These are phyloP conservation scores for Aradus depressus DNA, from an alignment of 2,888 invertebrate genomes.

Conservation along the genomic window DNA sequence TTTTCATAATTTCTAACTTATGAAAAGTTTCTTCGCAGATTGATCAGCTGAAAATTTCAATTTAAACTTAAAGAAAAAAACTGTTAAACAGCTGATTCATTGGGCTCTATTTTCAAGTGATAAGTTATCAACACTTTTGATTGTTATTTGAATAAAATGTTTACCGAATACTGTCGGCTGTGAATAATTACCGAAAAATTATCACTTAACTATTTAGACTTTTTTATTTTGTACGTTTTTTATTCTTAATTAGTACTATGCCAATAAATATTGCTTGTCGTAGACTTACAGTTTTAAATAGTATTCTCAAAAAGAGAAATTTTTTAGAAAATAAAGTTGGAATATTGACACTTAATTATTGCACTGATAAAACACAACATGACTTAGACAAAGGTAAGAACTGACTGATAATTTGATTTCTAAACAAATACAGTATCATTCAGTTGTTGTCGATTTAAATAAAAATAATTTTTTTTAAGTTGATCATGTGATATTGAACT, in stretches of 20 bases:
- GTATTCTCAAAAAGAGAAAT: slow-evolving; percentile 11
- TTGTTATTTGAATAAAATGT: too few species aligned
- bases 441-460: not conserved
- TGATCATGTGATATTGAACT: too few species aligned
- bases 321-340: slow-evolving; percentile 5
- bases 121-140: too few species aligned
- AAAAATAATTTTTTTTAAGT: not conserved
- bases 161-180: too few species aligned
- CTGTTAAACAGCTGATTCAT: too few species aligned
- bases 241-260: too few species aligned
- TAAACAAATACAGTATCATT: not conserved
- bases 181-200: too few species aligned
- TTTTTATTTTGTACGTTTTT: too few species aligned
- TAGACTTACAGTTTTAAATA: slow-evolving; percentile 12
- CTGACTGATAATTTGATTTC: not conserved
- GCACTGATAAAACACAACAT: not conserved
- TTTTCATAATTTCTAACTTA: too few species aligned
- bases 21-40: not conserved
- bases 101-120: too few species aligned
- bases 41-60: not conserved
- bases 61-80: not conserved
- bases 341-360: slow-evolving; percentile 5
- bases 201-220: too few species aligned
- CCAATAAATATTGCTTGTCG: slow-evolving; percentile 1
- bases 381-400: slow-evolving; percentile 6